These are phyloP conservation scores for Bombus sibiricus DNA, from an alignment of 1,140 invertebrate genomes.

Conservation along the genomic window DNA sequence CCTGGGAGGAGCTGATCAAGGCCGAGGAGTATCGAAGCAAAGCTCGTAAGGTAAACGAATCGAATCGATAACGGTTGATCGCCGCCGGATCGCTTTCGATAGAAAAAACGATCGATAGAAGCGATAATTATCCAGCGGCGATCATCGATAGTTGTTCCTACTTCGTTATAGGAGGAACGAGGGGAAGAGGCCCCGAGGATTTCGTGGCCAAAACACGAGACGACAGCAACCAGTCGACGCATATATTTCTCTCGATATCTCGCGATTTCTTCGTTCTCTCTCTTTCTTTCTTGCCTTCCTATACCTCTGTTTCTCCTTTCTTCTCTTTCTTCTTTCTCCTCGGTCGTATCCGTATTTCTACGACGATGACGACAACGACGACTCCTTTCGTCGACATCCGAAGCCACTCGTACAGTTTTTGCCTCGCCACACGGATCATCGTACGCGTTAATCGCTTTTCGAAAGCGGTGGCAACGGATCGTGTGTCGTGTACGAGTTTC, in stretches of 20 bases:
- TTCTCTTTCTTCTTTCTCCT: background rate
- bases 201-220: no score
- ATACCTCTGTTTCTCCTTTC: background rate
- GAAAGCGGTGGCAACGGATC: no score
- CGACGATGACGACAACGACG: no score
- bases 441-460: no score
- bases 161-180: constrained; percentile 10
- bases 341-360: no score
- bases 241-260: background rate
- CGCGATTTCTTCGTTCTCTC: background rate
- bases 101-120: background rate
- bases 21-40: constrained; percentile 93
- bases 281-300: background rate
- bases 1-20: constrained; percentile 89
- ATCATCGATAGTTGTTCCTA: background rate
- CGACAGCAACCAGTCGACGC: background rate
- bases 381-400: no score
- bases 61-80: background rate
- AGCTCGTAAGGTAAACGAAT: constrained; percentile 92
- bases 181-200: constrained; percentile 10
- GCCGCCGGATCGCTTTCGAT: background rate
- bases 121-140: constrained; percentile 8
- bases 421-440: no score
- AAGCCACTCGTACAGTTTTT: no score
- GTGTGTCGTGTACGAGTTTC: no score